Evolutionary conservation across 2,888 invertebrate species (phyloP).

Genomic region (Cremastinae sp.): DNA sequence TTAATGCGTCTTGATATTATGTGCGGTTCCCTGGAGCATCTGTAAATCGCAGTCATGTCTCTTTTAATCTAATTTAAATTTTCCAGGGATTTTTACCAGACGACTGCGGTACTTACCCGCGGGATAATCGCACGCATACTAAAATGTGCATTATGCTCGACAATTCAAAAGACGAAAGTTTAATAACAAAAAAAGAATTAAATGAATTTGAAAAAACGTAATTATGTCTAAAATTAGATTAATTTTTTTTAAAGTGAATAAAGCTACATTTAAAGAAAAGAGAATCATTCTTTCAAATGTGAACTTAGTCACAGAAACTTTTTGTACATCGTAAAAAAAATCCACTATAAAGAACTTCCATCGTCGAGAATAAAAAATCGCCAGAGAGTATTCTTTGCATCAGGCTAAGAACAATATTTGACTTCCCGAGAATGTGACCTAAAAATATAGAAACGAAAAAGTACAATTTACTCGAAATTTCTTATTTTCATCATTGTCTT

Average conservation of each 20-base stretch:
- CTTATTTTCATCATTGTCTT: too few relatives aligned
- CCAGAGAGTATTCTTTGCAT: constrained; percentile 33
- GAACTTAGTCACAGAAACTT: too few relatives aligned
- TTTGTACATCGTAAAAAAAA: not conserved
- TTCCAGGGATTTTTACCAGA: constrained; percentile 14
- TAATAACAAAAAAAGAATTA: constrained; percentile 1
- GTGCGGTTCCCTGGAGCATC: constrained; percentile 22
- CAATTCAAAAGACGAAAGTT: constrained; percentile 14
- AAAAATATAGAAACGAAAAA: too few relatives aligned
- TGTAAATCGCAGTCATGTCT: constrained; percentile 42
- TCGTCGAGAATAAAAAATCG: constrained; percentile 33
- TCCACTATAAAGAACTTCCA: constrained; percentile 17
- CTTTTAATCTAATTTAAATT: constrained; percentile 54
- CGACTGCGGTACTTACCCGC: constrained; percentile 33
- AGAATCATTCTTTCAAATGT: too few relatives aligned
- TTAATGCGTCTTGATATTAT: constrained; percentile 1
- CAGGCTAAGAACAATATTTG: constrained; percentile 33
- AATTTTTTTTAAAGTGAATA: too few relatives aligned
- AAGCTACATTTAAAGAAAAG: too few relatives aligned
- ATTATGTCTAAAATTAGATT: too few relatives aligned
- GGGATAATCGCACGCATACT: constrained; percentile 52
- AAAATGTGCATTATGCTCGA: constrained; percentile 30
- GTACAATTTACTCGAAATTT: too few relatives aligned
- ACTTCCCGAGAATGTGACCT: not conserved
- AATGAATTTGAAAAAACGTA: not conserved